Evolutionary conservation across 2,888 invertebrate species (phyloP), one percentile per base, ranked within the genome.

Genomic region (Oscheius myriophilus): DNA sequence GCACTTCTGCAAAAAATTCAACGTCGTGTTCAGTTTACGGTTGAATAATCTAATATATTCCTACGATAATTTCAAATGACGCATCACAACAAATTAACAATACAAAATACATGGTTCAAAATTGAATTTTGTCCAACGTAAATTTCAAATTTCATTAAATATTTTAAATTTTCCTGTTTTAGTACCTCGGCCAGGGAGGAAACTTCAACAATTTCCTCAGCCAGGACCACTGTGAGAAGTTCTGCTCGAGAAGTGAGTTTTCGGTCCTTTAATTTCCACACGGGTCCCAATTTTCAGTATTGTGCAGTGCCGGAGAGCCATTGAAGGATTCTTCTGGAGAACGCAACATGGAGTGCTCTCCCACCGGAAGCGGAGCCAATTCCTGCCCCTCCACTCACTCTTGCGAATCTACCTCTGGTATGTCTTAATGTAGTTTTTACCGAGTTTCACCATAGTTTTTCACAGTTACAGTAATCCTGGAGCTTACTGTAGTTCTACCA

Each of bases 201-300:
- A 85, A 85, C 79, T 85, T 85, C 75, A 85, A 85, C 80, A 85
- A 85, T 73, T 85, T 85, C 78, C 75, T 85, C 21, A 82, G 82
- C 0, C 84, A 84, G 59, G 83, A 84, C 59, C 85, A 85, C 57
- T 85, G 85, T 71, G 85, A 85, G 71, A 83, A 83, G 73, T 85
- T 84, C 83, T 85, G 85, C 72, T 84, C 85, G 14, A 81, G 83
- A 78, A 83, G 84, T 84, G 59, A 74, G 82, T 71, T 11, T 33
- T 23, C 33, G 7, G 16, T 43, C 39, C 21, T 46, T 46, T 42
- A 18, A 23, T 62, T 33, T 33, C 9, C 33, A 33, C 9, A 45
- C 25, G 21, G 33, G 43, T 12, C 55, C 14, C 21, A 16, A n/a
- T 18, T 70, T 80, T 64, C 74, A 83, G 83, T 84, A 46, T 78